phyloP scores from a whole-genome alignment of 2,797 vertebrate genomes.

The Florisuga fusca region DNA sequence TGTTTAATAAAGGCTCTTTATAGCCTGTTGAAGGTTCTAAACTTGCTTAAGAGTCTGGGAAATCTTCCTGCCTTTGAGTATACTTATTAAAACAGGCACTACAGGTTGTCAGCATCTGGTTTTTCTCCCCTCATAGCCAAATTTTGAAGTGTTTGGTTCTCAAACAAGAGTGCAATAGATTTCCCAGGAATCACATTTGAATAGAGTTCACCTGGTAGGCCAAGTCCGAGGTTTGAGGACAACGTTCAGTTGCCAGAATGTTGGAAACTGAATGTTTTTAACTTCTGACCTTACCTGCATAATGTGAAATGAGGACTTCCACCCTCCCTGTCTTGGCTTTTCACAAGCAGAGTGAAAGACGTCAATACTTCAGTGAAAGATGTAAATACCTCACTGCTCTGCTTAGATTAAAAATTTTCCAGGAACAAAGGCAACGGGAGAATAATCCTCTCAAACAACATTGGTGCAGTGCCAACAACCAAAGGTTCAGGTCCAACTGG shows the following conservation, averaged over 20 bases:
- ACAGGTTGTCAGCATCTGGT: background rate
- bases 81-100: background rate
- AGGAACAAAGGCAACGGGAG: background rate
- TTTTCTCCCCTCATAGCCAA: background rate
- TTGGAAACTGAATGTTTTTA: too few species aligned
- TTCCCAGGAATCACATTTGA: background rate
- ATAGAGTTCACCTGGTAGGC: background rate
- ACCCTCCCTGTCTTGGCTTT: background rate
- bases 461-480: background rate
- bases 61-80: background rate
- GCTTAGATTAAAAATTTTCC: background rate
- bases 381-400: background rate
- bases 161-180: background rate
- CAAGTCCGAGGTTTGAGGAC: background rate
- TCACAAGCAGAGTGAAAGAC: background rate
- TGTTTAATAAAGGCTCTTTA: background rate
- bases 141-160: background rate
- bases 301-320: background rate
- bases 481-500: background rate
- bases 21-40: background rate
- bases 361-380: background rate
- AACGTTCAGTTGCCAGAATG: background rate
- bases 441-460: background rate
- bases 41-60: background rate
- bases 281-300: background rate